phyloP scores from a whole-genome alignment of 2,113 vertebrate species.

The pig (Sus scrofa) region T2T-Sscrofa CM000824.6:165873501-165874000 shows the following conservation, averaged over 20 bases:
- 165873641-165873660: conserved; percentile 9
- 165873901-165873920: neutral
- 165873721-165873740: neutral
- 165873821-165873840: neutral
- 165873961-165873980: neutral
- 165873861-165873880: neutral
- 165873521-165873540: neutral
- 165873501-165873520: neutral
- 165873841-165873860: neutral
- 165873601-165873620: conserved; percentile 1
- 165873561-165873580: neutral
- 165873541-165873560: neutral
- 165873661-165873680: conserved; percentile 1
- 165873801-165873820: neutral
- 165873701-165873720: neutral
- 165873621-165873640: neutral
- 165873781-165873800: neutral
- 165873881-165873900: neutral
- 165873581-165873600: neutral
- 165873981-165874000: neutral
- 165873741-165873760: conserved; percentile 9
- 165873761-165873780: neutral
- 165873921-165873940: neutral
- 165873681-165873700: neutral
- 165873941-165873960: neutral